phyloP scores from a whole-genome alignment of 2,888 invertebrate species.

The Trilocha varians region DNA sequence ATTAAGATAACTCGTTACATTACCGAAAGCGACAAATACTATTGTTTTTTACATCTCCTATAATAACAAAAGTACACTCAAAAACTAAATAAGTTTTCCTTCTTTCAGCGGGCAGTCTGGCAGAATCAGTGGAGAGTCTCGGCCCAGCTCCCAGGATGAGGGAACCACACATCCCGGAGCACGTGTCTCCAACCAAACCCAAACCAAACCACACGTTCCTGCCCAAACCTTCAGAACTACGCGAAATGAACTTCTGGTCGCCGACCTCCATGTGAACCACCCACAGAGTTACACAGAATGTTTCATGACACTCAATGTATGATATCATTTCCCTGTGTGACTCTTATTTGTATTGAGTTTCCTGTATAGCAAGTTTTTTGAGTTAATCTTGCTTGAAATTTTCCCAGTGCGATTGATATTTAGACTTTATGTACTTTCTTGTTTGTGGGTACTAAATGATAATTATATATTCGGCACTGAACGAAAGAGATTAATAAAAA shows the following conservation, averaged over 20 bases:
- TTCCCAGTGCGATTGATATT: too few relatives aligned
- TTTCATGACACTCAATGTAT: constrained; percentile 9
- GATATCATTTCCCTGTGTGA: not conserved
- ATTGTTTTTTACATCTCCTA: too few relatives aligned
- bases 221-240: constrained; percentile 74
- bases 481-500: too few relatives aligned
- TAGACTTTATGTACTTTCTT: too few relatives aligned
- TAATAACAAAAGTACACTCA: too few relatives aligned
- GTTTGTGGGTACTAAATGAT: too few relatives aligned
- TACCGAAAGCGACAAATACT: too few relatives aligned
- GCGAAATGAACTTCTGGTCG: constrained; percentile 90
- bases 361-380: not conserved
- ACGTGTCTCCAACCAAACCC: constrained; percentile 34
- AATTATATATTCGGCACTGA: too few relatives aligned
- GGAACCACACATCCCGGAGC: constrained; percentile 23
- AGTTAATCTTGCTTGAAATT: not conserved
- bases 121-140: constrained; percentile 59
- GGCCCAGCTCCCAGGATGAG: constrained; percentile 48
- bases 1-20: too few relatives aligned
- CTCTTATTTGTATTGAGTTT: not conserved
- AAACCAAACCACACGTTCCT: constrained; percentile 35
- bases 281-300: constrained; percentile 16
- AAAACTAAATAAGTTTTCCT: not conserved
- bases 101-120: constrained; percentile 39
- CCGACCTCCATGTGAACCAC: constrained; percentile 83